These are phyloP conservation scores for Stenoptilia bipunctidactyla DNA, from an alignment of 2,888 invertebrate genomes.

Conservation along the genomic window DNA sequence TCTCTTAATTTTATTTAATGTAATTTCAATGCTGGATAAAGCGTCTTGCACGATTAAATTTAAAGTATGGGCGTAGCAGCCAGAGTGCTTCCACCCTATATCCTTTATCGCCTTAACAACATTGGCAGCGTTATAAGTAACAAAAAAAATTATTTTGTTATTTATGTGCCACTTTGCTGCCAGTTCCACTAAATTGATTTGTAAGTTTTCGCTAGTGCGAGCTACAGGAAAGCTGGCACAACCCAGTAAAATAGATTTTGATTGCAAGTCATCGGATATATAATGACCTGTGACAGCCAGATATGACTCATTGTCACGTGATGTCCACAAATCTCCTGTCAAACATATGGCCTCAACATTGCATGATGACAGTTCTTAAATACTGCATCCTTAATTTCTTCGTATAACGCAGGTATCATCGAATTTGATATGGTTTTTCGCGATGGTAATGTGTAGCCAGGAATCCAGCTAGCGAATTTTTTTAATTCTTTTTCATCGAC, in stretches of 20 bases:
- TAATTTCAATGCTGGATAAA: constrained; percentile 4
- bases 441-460: constrained; percentile 17
- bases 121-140: constrained; percentile 23
- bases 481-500: constrained; percentile 19
- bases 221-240: constrained; percentile 16
- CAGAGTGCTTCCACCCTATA: constrained; percentile 15
- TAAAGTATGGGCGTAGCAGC: constrained; percentile 11
- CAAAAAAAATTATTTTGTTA: constrained; percentile 19
- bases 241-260: constrained; percentile 18
- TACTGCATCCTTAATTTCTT: constrained; percentile 1
- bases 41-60: constrained; percentile 12
- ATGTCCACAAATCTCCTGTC: constrained; percentile 24
- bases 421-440: constrained; percentile 17
- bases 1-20: constrained; percentile 14
- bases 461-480: constrained; percentile 17
- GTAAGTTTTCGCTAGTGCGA: constrained; percentile 17
- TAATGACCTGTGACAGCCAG: constrained; percentile 22
- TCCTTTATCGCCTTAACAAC: constrained; percentile 18
- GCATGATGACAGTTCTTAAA: no score
- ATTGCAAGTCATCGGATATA: constrained; percentile 13
- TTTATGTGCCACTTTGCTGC: constrained; percentile 8
- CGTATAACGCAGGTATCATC: constrained; percentile 8
- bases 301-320: constrained; percentile 16
- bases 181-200: background rate
- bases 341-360: constrained; percentile 14